Conservation (phyloP, 2,113 vertebrate species). For the Butastur rufipennis region DNA sequence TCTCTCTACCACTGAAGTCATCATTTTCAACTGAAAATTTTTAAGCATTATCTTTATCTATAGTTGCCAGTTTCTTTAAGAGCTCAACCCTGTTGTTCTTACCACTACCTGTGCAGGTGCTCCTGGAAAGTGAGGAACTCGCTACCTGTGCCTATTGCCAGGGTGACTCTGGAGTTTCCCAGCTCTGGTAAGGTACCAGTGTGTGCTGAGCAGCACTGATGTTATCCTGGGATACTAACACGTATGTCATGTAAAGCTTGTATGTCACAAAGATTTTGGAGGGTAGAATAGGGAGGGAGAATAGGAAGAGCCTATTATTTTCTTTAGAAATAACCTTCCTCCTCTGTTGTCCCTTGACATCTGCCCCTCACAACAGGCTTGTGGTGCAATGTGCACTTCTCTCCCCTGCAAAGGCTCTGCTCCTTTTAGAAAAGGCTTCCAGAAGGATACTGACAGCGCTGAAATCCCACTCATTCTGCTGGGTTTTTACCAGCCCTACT, state of each 20-base stretch:
- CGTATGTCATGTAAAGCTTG: rapidly evolving
- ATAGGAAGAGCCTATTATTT: neutral
- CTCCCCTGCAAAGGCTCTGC: neutral
- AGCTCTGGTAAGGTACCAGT: neutral
- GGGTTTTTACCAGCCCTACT: neutral
- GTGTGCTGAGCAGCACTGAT: neutral
- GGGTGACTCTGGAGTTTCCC: neutral
- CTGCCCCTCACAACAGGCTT: neutral
- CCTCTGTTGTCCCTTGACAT: neutral
- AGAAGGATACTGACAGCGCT: neutral
- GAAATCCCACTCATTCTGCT: neutral
- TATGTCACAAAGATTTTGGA: neutral
- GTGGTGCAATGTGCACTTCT: neutral
- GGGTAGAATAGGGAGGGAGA: neutral
- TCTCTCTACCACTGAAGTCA: neutral
- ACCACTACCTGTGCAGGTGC: neutral
- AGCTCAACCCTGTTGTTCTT: neutral
- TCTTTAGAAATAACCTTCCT: neutral
- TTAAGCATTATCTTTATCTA: neutral
- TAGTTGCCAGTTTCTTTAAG: neutral
- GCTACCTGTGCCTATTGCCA: neutral
- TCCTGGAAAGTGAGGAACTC: neutral
- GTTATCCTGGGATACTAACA: neutral
- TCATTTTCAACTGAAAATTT: neutral
- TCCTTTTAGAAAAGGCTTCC: neutral